Conservation (phyloP, 2,888 invertebrate genomes). For the Pinctada fucata region DNA sequence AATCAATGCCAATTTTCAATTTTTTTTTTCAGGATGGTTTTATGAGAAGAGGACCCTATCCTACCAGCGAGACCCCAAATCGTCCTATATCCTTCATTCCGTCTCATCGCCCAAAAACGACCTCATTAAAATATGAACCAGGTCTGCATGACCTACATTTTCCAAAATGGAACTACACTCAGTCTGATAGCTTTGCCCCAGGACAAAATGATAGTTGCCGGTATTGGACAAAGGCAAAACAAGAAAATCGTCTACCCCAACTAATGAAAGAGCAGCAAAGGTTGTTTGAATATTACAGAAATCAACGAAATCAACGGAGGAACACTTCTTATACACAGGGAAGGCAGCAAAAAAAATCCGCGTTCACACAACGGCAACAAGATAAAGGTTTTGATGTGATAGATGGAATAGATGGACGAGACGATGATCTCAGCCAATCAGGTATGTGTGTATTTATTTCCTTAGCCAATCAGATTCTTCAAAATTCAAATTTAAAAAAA, state of each 20-base stretch:
- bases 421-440: too few species aligned
- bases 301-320: too few species aligned
- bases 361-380: too few species aligned
- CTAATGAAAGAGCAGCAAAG: not conserved
- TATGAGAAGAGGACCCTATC: not conserved
- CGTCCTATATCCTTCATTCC: not conserved
- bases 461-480: too few species aligned
- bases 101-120: not conserved
- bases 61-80: not conserved
- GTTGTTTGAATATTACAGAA: too few species aligned
- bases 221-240: not conserved
- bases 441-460: too few species aligned
- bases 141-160: not conserved
- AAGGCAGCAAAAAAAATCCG: too few species aligned
- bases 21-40: not conserved
- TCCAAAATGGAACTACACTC: not conserved
- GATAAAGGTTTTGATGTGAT: too few species aligned
- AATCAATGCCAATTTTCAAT: too few species aligned
- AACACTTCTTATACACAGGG: too few species aligned
- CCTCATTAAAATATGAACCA: not conserved
- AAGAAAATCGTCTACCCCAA: not conserved
- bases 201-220: slow-evolving; percentile 1
- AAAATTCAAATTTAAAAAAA: too few species aligned
- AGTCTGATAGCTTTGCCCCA: not conserved
- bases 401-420: too few species aligned